Percentiles rank a stretch among this genome's conserved stretches.
Conservation (phyloP, 1,140 invertebrate genomes). For the Piezodorus guildinii region DNA sequence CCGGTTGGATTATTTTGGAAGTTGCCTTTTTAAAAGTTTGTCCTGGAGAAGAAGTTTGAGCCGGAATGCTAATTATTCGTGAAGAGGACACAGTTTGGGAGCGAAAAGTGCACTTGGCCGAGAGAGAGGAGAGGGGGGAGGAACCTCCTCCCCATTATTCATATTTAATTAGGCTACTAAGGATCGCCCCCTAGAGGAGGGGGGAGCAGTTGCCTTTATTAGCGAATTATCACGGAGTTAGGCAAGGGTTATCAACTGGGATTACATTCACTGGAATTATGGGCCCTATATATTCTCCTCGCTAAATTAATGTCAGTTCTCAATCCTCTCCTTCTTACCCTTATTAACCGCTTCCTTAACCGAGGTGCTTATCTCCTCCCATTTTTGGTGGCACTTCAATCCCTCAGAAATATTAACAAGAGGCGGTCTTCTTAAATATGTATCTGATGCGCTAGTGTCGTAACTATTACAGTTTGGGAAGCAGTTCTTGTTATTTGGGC, state of each 20-base stretch:
- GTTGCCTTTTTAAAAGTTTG: too few relatives aligned
- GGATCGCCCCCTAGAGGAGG: not conserved
- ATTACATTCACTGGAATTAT: not conserved
- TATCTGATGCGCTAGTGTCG: too few relatives aligned
- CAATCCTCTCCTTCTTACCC: not conserved
- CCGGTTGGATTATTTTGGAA: too few relatives aligned
- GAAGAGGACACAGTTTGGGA: not conserved
- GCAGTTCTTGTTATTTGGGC: too few relatives aligned
- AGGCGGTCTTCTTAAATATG: too few relatives aligned
- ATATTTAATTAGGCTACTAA: constrained; percentile 4
- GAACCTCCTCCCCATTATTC: not conserved
- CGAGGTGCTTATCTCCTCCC: too few relatives aligned
- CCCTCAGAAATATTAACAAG: too few relatives aligned
- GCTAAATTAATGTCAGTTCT: not conserved
- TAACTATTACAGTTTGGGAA: too few relatives aligned
- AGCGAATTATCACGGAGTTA: not conserved
- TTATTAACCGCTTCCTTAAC: too few relatives aligned
- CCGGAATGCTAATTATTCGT: not conserved
- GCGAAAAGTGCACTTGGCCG: not conserved
- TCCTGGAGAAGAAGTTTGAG: too few relatives aligned
- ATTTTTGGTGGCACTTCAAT: too few relatives aligned
- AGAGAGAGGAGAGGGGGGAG: not conserved
- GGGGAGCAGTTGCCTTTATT: not conserved
- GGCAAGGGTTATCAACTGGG: not conserved
- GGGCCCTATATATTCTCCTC: not conserved